Percentiles rank a stretch among this genome's conserved stretches.
phyloP scores from a whole-genome alignment of 1,140 invertebrate species.

The Aleiodes sp. region DNA sequence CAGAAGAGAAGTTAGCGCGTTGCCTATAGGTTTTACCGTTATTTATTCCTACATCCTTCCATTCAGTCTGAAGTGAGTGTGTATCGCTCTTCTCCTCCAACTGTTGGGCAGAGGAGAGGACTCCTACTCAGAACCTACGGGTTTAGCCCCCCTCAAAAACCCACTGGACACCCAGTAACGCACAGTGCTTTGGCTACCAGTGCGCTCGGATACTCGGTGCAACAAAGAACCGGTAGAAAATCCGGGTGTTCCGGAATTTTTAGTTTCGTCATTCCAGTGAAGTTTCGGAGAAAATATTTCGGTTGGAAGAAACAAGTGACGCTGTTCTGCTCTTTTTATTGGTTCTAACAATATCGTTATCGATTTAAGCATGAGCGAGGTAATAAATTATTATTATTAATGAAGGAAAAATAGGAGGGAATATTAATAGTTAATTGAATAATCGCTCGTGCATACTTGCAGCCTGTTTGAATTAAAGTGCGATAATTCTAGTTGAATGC shows the following conservation, averaged over 20 bases:
- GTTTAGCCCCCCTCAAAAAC: constrained; percentile 12
- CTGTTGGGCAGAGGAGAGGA: constrained; percentile 38
- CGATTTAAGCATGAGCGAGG: constrained; percentile 16
- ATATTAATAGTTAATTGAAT: neutral
- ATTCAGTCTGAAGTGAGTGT: constrained; percentile 22
- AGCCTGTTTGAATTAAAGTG: neutral
- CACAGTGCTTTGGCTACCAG: constrained; percentile 26
- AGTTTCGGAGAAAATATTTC: no score
- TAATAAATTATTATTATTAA: constrained; percentile 1
- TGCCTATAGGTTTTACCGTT: constrained; percentile 63
- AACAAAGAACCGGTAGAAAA: constrained; percentile 21
- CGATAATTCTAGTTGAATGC: neutral
- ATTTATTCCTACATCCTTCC: constrained; percentile 38
- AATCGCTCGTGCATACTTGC: no score
- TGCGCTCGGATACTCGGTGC: constrained; percentile 26
- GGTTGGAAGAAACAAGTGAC: no score
- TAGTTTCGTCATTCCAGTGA: neutral
- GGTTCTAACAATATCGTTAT: neutral
- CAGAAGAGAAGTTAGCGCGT: constrained; percentile 17
- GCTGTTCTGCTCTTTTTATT: no score
- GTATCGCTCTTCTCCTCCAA: constrained; percentile 57
- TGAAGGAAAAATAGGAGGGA: no score
- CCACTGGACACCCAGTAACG: constrained; percentile 37
- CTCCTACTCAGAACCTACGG: neutral
- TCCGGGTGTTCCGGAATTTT: neutral